phyloP scores from a whole-genome alignment of 2,113 vertebrate genomes.

The Naja naja region DNA sequence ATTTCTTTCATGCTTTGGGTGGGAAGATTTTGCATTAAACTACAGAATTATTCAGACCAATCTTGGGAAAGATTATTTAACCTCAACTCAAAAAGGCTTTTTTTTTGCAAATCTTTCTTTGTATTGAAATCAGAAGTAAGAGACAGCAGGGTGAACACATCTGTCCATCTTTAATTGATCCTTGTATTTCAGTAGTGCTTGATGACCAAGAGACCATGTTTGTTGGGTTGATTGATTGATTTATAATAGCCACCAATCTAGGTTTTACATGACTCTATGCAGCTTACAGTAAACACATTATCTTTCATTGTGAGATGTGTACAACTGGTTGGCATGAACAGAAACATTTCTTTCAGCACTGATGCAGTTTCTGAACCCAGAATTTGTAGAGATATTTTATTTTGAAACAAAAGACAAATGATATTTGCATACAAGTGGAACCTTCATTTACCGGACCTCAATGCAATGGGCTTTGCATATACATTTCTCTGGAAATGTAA shows the following conservation, averaged over 20 bases:
- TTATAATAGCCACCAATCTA: background rate
- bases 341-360: background rate
- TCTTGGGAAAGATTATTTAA: background rate
- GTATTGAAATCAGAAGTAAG: background rate
- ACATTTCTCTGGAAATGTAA: background rate
- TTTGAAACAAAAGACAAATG: background rate
- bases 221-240: background rate
- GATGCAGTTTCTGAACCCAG: background rate
- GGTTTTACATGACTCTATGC: background rate
- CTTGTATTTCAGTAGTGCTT: background rate
- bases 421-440: background rate
- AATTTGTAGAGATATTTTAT: background rate
- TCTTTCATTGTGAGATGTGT: background rate
- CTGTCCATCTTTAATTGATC: background rate
- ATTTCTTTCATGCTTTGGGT: background rate
- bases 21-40: background rate
- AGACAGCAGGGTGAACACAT: background rate
- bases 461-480: background rate
- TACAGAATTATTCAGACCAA: background rate
- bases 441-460: background rate
- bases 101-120: background rate
- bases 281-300: background rate
- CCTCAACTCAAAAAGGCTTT: background rate
- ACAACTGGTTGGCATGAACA: background rate
- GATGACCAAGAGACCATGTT: background rate